phyloP scores from a whole-genome alignment of 2,797 vertebrate species.

The Nannoperca australis region DNA sequence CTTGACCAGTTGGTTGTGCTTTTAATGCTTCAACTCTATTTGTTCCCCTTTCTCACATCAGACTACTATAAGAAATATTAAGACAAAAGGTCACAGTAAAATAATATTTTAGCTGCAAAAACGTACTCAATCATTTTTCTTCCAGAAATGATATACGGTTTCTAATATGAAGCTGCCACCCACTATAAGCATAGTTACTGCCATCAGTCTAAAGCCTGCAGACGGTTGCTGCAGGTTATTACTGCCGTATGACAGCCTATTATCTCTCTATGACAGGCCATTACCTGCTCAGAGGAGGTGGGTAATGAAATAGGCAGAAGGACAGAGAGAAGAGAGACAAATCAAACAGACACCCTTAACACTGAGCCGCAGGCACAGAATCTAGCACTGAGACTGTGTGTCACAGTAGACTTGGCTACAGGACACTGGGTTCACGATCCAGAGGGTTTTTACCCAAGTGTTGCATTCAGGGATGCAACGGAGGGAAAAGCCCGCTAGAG shows the following conservation, averaged over 20 bases:
- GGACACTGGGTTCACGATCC: not conserved
- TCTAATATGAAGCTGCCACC: slow-evolving; percentile 51
- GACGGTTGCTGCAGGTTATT: slow-evolving; percentile 73
- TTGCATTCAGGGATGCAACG: slow-evolving; percentile 9
- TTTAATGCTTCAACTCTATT: too few species aligned
- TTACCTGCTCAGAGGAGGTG: slow-evolving; percentile 75
- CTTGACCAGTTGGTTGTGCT: too few species aligned
- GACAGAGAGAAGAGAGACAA: slow-evolving; percentile 70
- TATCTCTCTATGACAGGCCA: slow-evolving; percentile 79
- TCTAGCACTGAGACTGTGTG: slow-evolving; percentile 23
- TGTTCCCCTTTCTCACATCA: not conserved
- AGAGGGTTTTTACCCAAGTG: not conserved
- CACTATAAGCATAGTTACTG: slow-evolving; percentile 45
- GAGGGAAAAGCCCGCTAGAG: not conserved
- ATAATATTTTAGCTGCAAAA: slow-evolving; percentile 37
- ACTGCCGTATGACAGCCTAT: slow-evolving; percentile 74
- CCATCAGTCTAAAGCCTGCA: slow-evolving; percentile 59
- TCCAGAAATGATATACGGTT: slow-evolving; percentile 39
- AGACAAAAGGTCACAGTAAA: slow-evolving; percentile 14
- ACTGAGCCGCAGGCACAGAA: slow-evolving; percentile 24
- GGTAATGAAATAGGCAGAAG: slow-evolving; percentile 74
- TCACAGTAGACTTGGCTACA: slow-evolving; percentile 20
- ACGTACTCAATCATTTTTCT: slow-evolving; percentile 31
- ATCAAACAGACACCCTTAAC: slow-evolving; percentile 74
- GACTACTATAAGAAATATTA: slow-evolving; percentile 23